Percentiles rank a stretch among this genome's conserved stretches.
These are phyloP conservation scores for Chrysochloris asiatica DNA, from an alignment of 2,113 vertebrate genomes.

Conservation along the genomic window DNA sequence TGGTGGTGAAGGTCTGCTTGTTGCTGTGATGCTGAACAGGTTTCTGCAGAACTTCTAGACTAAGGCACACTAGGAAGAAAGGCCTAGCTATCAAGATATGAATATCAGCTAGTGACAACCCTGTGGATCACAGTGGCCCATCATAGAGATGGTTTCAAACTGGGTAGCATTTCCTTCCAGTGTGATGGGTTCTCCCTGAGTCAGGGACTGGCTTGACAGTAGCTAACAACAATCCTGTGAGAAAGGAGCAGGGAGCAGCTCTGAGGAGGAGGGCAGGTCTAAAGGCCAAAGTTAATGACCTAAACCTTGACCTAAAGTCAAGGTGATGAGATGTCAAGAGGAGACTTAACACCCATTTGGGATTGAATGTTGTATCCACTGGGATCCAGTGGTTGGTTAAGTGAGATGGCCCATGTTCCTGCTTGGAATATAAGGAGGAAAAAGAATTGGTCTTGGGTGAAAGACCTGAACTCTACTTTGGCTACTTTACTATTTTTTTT, in stretches of 20 bases:
- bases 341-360: not conserved
- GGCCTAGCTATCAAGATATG: not conserved
- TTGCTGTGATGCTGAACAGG: not conserved
- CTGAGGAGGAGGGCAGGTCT: not conserved
- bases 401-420: not conserved
- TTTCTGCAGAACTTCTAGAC: not conserved
- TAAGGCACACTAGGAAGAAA: not conserved
- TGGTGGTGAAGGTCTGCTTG: not conserved
- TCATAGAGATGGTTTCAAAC: not conserved
- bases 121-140: not conserved
- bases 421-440: not conserved
- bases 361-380: too few species aligned
- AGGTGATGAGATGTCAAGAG: not conserved
- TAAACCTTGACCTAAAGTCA: too few species aligned
- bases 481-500: too few species aligned
- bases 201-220: not conserved
- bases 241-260: not conserved
- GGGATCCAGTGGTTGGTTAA: not conserved
- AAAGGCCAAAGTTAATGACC: not conserved
- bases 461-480: not conserved
- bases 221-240: not conserved
- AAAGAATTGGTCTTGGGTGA: not conserved
- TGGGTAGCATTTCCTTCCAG: not conserved
- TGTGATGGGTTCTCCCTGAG: not conserved
- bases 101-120: not conserved